Evolutionary conservation across 2,113 vertebrate species (phyloP).

Genomic region (Micronisus gabar): DNA sequence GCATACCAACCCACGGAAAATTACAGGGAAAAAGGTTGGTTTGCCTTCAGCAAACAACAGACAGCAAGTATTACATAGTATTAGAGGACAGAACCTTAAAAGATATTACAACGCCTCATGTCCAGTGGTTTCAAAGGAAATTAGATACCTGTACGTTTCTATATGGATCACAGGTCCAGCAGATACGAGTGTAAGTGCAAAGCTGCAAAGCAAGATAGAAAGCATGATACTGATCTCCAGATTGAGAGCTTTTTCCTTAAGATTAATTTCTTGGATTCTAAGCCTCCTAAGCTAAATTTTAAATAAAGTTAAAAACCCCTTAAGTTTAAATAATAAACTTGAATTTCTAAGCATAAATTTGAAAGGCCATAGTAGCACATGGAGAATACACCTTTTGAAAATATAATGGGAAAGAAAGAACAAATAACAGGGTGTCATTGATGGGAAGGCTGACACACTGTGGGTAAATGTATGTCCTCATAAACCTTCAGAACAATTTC

Average conservation of each 20-base stretch:
- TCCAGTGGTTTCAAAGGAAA: background rate
- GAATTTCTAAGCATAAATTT: background rate
- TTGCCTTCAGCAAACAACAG: background rate
- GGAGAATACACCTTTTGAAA: background rate
- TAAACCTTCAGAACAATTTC: background rate
- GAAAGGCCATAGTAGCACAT: background rate
- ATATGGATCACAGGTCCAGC: background rate
- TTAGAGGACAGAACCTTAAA: background rate
- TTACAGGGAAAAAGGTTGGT: background rate
- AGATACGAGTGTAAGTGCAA: background rate
- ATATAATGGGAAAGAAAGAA: background rate
- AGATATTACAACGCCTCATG: background rate
- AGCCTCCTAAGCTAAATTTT: background rate
- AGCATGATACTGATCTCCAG: background rate
- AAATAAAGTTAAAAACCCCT: background rate
- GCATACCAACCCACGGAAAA: background rate
- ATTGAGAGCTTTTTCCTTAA: background rate
- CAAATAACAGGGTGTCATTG: background rate
- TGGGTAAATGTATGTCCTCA: background rate
- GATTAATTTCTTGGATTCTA: background rate
- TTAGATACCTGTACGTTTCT: background rate
- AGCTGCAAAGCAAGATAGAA: background rate
- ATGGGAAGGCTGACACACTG: background rate
- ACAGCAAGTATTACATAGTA: background rate
- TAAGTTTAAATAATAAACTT: background rate